A percentile compares a stretch with the other conserved stretches of the same genome.
These are phyloP conservation scores for Sminthurides aquaticus DNA, from an alignment of 2,888 invertebrate species.

Conservation along the genomic window DNA sequence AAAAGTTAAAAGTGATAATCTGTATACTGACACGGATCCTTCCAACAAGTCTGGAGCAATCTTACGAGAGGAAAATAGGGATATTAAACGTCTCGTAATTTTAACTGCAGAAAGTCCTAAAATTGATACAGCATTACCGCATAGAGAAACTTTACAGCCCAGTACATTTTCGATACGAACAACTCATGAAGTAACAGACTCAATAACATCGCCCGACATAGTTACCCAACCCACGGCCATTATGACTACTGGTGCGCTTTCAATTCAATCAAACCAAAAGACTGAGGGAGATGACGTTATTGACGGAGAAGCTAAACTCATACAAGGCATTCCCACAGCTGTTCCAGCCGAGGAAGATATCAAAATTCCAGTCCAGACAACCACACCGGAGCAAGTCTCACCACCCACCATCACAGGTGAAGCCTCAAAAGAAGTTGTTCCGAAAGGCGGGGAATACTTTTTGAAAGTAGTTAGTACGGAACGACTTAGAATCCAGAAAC, in stretches of 20 bases:
- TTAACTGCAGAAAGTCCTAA: neutral
- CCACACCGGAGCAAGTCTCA: neutral
- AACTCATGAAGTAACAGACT: neutral
- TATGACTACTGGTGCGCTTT: neutral
- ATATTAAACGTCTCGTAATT: neutral
- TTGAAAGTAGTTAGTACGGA: slow-evolving; percentile 57
- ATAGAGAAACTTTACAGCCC: neutral
- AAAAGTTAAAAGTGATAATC: neutral
- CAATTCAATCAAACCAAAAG: slow-evolving; percentile 4
- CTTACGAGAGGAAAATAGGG: neutral
- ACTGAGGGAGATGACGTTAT: slow-evolving; percentile 16
- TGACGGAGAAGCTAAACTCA: slow-evolving; percentile 13
- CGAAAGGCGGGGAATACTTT: slow-evolving; percentile 71
- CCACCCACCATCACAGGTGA: neutral
- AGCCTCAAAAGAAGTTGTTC: slow-evolving; percentile 43
- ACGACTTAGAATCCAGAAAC: slow-evolving; percentile 63
- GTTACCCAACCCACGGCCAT: neutral
- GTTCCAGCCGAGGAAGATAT: neutral
- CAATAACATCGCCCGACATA: neutral
- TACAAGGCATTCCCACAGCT: neutral
- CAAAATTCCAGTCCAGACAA: neutral
- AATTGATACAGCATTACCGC: neutral
- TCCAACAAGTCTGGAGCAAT: neutral
- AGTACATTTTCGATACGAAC: neutral
- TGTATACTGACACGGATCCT: neutral